Evolutionary conservation across 2,797 vertebrate genomes (phyloP), one percentile per base, ranked within the genome.

Genomic region (Peromyscus eremicus): DNA sequence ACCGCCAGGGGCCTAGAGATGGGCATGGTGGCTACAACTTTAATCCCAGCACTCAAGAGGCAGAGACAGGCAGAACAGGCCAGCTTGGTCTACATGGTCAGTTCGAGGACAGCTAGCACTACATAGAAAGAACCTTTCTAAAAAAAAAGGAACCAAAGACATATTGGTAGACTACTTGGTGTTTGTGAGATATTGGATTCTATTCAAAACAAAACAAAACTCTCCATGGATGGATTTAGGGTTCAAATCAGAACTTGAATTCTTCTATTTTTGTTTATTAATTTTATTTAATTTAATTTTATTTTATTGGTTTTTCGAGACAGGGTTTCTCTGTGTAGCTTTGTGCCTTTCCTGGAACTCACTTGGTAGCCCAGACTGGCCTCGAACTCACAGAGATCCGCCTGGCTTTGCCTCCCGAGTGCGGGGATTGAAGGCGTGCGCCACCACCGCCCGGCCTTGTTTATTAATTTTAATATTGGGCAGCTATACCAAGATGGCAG

Each of bases 181-280:
- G 43, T 75, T 6, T 8, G 2, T 62, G 70, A 76, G 23, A 40
- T 14, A 19, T 55, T 60, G 34, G 10, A 21, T 89, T 89, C 66
- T 21, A 46, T 79, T 68, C 55, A 46, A 60, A 80, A 66, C 70
- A 27, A 55, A 73, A 88, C 3, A 27, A 40, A 73, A 37, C 34
- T 19, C 34, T 71, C 64, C 52, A 25, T 76, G 32, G 23, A 62
- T 83, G 71, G 66, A 34, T 77, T 95, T n/a, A 16, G 32, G 57
- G 32, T 77, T 96, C 71, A 66, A 1, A 17, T 49, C 10, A 60
- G 77, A 55, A 12, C 6, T 62, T 83, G 32, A 91, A 23, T 87
- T 55, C 46, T 73, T 68, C 17, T 52, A 68, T 85, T 93, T 70
- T 29, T 89, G 34, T 73, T 34, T 88, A 89, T 93, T n/a, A n/a